These are phyloP conservation scores for Eulithis testata DNA, from an alignment of 2,888 invertebrate species.

Conservation along the genomic window DNA sequence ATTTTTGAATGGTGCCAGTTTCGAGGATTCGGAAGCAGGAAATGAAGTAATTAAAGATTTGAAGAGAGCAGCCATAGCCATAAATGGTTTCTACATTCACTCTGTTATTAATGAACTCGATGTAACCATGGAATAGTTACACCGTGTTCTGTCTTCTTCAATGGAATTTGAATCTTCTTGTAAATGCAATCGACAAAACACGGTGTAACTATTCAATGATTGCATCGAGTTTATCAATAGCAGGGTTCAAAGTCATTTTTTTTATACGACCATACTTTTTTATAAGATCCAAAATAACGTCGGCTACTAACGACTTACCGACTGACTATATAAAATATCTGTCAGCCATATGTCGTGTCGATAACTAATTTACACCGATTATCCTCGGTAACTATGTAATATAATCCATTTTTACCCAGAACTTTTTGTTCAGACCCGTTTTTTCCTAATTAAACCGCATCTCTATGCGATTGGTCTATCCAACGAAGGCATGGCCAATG, in stretches of 20 bases:
- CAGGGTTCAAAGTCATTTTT: too few relatives aligned
- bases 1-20: slow-evolving; percentile 52
- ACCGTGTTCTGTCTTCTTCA: too few relatives aligned
- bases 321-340: not conserved
- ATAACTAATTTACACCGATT: slow-evolving; percentile 42
- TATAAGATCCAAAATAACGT: too few relatives aligned
- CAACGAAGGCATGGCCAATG: slow-evolving; percentile 39
- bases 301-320: too few relatives aligned
- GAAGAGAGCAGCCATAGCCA: slow-evolving; percentile 14
- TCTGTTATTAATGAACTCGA: too few relatives aligned
- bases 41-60: slow-evolving; percentile 34
- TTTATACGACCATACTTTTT: too few relatives aligned
- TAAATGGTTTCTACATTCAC: too few relatives aligned
- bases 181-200: too few relatives aligned
- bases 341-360: slow-evolving; percentile 39
- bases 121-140: too few relatives aligned
- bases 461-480: slow-evolving; percentile 37
- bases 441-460: slow-evolving; percentile 38
- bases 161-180: too few relatives aligned
- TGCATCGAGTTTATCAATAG: too few relatives aligned
- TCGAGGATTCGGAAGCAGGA: slow-evolving; percentile 41
- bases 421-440: slow-evolving; percentile 38
- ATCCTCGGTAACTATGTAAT: slow-evolving; percentile 41
- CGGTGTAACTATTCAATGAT: too few relatives aligned
- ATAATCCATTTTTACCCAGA: slow-evolving; percentile 37